Base-by-base conservation (phyloP, 2,797 vertebrate species). In the Thunnus albacares region DNA sequence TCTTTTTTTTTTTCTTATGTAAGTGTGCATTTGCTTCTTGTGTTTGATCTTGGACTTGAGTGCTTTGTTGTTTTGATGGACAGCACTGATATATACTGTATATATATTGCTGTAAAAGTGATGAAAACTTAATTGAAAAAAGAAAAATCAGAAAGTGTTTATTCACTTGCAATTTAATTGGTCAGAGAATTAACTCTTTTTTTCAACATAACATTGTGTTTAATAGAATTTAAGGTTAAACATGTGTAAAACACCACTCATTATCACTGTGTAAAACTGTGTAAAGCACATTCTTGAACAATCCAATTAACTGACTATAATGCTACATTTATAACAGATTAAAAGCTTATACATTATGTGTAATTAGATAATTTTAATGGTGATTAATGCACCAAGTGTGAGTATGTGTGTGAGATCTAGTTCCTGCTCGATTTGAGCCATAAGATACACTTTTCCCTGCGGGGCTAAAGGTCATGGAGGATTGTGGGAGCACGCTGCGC, bases 391-490 rank as follows among this genome's bases (percentile, higher is more conserved):
- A 49, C 77, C 35, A 20, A 22, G 38, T 20, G 22, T 28, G 13
- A 58, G 58, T 28, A 12, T 51, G 24, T 71, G 6, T 53, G 30
- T 52, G 38, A 33, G 13, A 26, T 81, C 80, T 51, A n/a, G 38
- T 77, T 65, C 33, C 75, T 60, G 59, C 43, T 38, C 66, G 63
- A 56, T 70, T 64, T 41, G 69, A 74, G 71, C 69, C 69, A 63
- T 78, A 78, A 79, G 79, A 79, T 77, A 66, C 76, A 79, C 82
- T 85, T 87, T 90, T 89, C 62, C 79, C 85, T 82, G 58, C 10
- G 51, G 77, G 90, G 90, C 73, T 82, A 93, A 93, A 95, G 94
- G 89, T 94, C 92, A 87, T n/a, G 49, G 71, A 72, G 86, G 94
- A 92, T 93, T 94, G 91, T 79, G 79, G 90, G 81, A 89, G 87